Base-by-base conservation (phyloP, 2,113 vertebrate species). In the Thermophis baileyi region DNA sequence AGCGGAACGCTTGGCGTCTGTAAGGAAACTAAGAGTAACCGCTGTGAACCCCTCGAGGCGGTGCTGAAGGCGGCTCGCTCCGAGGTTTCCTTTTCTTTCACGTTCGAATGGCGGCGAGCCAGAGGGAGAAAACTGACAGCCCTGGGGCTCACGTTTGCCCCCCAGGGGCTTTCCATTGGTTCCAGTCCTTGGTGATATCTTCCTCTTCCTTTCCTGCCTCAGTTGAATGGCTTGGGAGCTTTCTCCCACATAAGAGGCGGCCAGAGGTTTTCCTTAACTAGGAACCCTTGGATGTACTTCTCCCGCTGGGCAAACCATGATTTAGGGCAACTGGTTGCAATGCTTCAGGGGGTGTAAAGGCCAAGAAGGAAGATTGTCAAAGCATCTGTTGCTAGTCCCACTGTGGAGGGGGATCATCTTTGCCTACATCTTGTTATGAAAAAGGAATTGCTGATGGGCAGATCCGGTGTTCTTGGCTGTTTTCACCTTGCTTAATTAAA, bases 361-460 rank as follows among this genome's bases (percentile, higher is more conserved):
- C 50, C 63, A 12, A 22, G 18, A 9, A 30, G 6, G 27, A 89
- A 46, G 88, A 1, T 47, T 60, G 89, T 47, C 27, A 46, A 44
- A 87, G 53, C 92, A 89, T 93, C 69, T 90, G 89, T 93, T 86
- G 88, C 88, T 93, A 8, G 46, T 50, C 44, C 14, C 18, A 85
- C 27, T 53, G 6, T 60, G 53, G 22, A 30, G 8, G n/a, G n/a
- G 54, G 54, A n/a, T n/a, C 53, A 24, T 55, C 6, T 20, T 54
- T 81, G 25, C 47, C 49, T 92, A 3, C 44, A 7, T 44, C 53
- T 27, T 69, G 22, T 25, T 88, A 87, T 88, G 91, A 7, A 88
- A 88, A 60, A 47, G 44, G 46, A 49, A 22, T 25, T n/a, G 40
- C 18, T 14, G 40, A 44, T 47, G 40, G 30, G 27, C 27, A 46